A percentile compares a stretch with the other conserved stretches of the same genome.
phyloP scores from a whole-genome alignment of 2,888 invertebrate genomes.

The Apotomis betuletana region DNA sequence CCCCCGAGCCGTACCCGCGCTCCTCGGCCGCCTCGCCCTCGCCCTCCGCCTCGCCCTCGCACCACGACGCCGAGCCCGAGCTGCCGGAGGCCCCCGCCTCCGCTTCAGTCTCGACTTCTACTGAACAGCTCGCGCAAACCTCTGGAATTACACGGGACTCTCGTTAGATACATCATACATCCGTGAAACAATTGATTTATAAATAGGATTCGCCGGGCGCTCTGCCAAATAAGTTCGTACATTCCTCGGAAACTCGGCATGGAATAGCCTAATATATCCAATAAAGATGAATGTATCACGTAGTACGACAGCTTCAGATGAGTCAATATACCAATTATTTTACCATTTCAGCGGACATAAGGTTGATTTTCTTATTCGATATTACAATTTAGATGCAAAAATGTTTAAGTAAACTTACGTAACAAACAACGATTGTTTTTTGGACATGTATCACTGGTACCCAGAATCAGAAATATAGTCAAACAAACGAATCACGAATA shows the following conservation, averaged over 20 bases:
- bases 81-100: conserved; percentile 73
- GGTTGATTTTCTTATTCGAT: too few species aligned
- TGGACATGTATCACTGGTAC: too few species aligned
- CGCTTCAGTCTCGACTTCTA: conserved; percentile 76
- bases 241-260: conserved; percentile 3
- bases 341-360: too few species aligned
- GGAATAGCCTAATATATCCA: conserved; percentile 24
- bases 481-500: too few species aligned
- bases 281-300: conserved; percentile 19
- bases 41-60: conserved; percentile 80
- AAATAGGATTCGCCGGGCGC: conserved; percentile 29
- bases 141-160: conserved; percentile 62
- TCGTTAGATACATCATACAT: conserved; percentile 29
- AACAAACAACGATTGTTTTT: too few species aligned
- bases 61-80: conserved; percentile 80
- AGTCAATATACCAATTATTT: background rate
- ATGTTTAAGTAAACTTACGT: too few species aligned
- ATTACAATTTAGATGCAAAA: too few species aligned
- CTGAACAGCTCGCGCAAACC: conserved; percentile 76
- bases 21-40: conserved; percentile 72
- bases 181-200: conserved; percentile 33
- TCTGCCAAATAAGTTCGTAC: conserved; percentile 28
- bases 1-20: conserved; percentile 81
- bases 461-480: too few species aligned
- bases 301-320: background rate